phyloP scores from a whole-genome alignment of 2,113 vertebrate species.

The Xenus cinereus region DNA sequence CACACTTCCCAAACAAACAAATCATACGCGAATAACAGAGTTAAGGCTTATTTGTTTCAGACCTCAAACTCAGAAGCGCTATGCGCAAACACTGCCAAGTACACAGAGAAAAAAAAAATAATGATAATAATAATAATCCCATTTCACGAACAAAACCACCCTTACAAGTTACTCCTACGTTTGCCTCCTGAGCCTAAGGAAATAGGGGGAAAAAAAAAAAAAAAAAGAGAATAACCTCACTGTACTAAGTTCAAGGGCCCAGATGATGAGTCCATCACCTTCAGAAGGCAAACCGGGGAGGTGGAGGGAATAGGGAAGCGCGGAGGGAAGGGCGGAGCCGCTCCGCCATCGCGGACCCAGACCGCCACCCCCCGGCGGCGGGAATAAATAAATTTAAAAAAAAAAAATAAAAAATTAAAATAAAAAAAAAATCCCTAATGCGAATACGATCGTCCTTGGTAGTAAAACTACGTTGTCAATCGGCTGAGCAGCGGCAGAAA shows the following conservation, averaged over 20 bases:
- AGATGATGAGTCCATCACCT: rapidly evolving
- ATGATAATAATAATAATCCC: too few relatives aligned
- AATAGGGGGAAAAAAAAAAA: not conserved
- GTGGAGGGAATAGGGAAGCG: rapidly evolving
- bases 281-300: rapidly evolving
- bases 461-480: not conserved
- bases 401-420: not conserved
- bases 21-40: rapidly evolving
- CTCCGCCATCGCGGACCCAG: not conserved
- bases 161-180: not conserved
- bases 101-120: too few relatives aligned
- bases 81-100: not conserved
- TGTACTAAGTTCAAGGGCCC: rapidly evolving
- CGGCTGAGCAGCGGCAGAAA: not conserved
- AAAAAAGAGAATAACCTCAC: rapidly evolving
- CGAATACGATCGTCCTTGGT: not conserved
- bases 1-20: not conserved
- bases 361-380: constrained; percentile 66
- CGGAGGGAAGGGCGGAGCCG: not conserved
- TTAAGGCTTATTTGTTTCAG: not conserved
- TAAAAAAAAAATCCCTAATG: not conserved
- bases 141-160: not conserved
- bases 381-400: not conserved
- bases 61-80: not conserved
- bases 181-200: not conserved